A percentile compares a stretch with the other conserved stretches of the same genome.
Conservation (phyloP, 2,797 vertebrate species). For the Muscicapa comitata region DNA sequence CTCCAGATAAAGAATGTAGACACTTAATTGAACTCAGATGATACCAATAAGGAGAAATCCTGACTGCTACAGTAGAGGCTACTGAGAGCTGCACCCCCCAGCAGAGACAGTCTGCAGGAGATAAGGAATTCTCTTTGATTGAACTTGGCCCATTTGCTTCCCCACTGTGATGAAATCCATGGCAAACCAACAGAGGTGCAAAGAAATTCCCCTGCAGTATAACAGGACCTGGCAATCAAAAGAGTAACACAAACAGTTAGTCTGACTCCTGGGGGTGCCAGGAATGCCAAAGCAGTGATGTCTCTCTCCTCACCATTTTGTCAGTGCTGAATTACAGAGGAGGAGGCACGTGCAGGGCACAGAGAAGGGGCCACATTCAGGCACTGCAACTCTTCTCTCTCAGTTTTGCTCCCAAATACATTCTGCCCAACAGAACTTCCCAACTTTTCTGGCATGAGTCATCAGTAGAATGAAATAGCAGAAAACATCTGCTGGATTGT, state of each 20-base stretch:
- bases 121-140: slow-evolving; percentile 18
- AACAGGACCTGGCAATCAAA: neutral
- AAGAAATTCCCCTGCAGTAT: neutral
- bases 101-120: slow-evolving; percentile 4
- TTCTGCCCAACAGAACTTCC: neutral
- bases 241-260: neutral
- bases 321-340: neutral
- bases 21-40: slow-evolving; percentile 14
- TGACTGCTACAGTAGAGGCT: neutral
- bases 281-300: neutral
- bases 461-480: neutral
- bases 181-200: neutral
- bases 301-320: neutral
- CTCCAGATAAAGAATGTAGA: neutral
- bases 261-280: neutral
- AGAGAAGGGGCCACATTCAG: neutral
- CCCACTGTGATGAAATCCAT: neutral
- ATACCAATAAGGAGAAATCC: neutral
- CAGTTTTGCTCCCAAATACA: neutral
- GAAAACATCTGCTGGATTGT: neutral
- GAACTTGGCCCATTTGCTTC: neutral
- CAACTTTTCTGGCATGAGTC: neutral
- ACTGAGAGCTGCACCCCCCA: neutral
- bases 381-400: neutral
- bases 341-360: neutral